phyloP scores from a whole-genome alignment of 1,140 invertebrate species.

The Ephestia elutella region DNA sequence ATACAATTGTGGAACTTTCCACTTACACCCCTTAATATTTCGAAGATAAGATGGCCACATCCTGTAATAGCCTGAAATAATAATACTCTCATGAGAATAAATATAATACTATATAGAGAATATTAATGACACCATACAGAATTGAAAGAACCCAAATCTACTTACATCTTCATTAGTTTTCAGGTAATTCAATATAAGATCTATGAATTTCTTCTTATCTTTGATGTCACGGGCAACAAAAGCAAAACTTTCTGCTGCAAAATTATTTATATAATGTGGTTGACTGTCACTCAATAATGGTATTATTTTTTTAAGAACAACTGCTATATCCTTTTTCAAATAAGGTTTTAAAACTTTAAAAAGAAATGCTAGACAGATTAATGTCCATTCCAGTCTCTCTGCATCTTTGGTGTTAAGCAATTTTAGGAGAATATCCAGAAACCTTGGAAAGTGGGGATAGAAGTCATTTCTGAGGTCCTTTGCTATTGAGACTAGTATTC shows the following conservation, averaged over 20 bases:
- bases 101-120: not conserved
- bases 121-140: not conserved
- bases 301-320: conserved; percentile 83
- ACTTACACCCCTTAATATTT: conserved; percentile 86
- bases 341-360: conserved; percentile 91
- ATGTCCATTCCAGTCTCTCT: conserved; percentile 88
- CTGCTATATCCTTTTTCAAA: conserved; percentile 85
- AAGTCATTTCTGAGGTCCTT: conserved; percentile 91
- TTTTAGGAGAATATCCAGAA: conserved; percentile 81
- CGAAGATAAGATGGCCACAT: conserved; percentile 88
- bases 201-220: conserved; percentile 84
- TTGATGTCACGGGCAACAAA: conserved; percentile 92
- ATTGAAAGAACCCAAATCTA: conserved; percentile 22
- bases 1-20: conserved; percentile 88
- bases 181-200: conserved; percentile 80
- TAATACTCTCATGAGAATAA: conserved; percentile 16
- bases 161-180: conserved; percentile 80
- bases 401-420: conserved; percentile 85
- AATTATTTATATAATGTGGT: conserved; percentile 89
- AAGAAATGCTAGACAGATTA: conserved; percentile 88
- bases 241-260: conserved; percentile 95
- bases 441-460: conserved; percentile 84
- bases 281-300: conserved; percentile 82
- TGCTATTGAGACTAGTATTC: conserved; percentile 87
- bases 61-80: conserved; percentile 78